Conservation (phyloP, 2,888 invertebrate genomes). For the Cotesia congregata region DNA sequence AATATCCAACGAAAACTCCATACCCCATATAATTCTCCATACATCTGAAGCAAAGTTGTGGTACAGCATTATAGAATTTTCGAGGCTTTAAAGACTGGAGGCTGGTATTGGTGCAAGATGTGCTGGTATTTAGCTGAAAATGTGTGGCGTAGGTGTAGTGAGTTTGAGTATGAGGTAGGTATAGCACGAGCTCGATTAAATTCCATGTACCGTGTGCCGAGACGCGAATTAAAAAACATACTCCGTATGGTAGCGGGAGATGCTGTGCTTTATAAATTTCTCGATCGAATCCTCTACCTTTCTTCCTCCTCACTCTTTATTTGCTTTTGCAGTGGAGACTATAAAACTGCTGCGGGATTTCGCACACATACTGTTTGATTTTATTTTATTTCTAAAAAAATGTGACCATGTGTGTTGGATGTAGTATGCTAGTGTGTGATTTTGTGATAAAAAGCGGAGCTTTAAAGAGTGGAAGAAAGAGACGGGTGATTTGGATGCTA, state of each 20-base stretch:
- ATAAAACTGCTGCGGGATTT: background rate
- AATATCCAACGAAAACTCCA: background rate
- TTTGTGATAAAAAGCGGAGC: slow-evolving; percentile 9
- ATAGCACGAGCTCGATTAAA: background rate
- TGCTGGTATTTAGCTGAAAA: background rate
- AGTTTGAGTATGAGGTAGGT: background rate
- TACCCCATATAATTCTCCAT: background rate
- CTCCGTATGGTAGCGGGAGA: background rate
- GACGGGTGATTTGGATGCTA: background rate
- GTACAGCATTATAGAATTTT: background rate
- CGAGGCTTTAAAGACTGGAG: background rate
- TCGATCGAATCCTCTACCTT: background rate
- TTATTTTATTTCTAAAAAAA: background rate
- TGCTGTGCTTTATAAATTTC: background rate
- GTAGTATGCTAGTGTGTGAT: background rate
- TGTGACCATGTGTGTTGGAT: background rate
- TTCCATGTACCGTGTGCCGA: slow-evolving; percentile 8
- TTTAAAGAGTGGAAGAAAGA: slow-evolving; percentile 26
- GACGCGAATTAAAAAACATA: background rate
- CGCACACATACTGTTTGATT: background rate
- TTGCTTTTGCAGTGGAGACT: background rate
- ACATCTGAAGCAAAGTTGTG: background rate
- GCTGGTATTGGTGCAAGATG: background rate
- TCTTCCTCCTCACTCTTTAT: no score
- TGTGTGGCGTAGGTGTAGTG: background rate